These are phyloP conservation scores for Antigone vipio DNA, from an alignment of 2,113 vertebrate genomes.

Conservation along the genomic window DNA sequence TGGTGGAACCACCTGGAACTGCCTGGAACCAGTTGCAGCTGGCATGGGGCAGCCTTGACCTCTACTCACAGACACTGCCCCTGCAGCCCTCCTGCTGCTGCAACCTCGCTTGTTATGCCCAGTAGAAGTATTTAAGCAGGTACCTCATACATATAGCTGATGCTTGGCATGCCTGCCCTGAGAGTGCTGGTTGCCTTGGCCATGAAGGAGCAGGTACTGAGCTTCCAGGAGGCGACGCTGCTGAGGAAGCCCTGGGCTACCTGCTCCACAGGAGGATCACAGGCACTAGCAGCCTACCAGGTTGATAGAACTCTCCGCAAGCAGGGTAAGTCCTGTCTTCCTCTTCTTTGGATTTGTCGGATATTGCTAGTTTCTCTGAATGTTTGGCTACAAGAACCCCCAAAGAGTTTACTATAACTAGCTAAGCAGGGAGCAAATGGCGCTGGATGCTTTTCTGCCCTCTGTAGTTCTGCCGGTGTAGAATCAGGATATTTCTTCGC, in stretches of 20 bases:
- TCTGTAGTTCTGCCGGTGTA: background rate
- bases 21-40: accelerated
- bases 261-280: no score
- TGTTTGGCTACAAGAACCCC: no score
- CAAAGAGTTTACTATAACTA: background rate
- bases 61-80: background rate
- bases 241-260: background rate
- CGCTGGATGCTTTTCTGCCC: background rate
- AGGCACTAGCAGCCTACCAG: accelerated
- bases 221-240: background rate
- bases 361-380: background rate
- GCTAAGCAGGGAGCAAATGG: background rate
- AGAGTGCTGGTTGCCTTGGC: background rate
- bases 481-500: background rate
- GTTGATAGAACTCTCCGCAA: accelerated
- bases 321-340: background rate
- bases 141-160: accelerated
- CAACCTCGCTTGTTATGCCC: accelerated
- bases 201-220: accelerated
- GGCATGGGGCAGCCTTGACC: accelerated
- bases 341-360: background rate
- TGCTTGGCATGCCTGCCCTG: background rate
- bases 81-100: background rate
- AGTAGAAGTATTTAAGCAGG: accelerated
- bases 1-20: accelerated